Percentiles rank a stretch among this genome's conserved stretches.
Evolutionary conservation across 64 coral and sea anemone species (phyloP).

Genomic region (Dendrophyllia cribrosa): DNA sequence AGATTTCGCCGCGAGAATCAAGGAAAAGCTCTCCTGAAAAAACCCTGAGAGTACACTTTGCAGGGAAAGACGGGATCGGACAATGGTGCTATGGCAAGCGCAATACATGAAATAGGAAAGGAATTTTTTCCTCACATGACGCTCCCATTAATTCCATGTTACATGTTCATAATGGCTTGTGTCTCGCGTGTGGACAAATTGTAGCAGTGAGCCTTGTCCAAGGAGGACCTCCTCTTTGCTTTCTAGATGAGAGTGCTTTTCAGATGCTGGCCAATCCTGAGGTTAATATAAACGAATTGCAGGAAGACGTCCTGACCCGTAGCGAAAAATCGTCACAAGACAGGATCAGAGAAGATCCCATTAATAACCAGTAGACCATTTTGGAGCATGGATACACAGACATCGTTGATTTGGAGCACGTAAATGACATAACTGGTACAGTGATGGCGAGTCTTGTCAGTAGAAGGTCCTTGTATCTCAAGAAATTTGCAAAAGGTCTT

Average conservation of each 20-base stretch:
- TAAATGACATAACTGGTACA: slow-evolving; percentile 42
- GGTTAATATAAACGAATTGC: slow-evolving; percentile 28
- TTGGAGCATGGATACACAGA: slow-evolving; percentile 72
- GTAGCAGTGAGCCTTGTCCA: slow-evolving; percentile 68
- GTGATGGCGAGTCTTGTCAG: slow-evolving; percentile 54
- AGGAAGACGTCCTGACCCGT: slow-evolving; percentile 14
- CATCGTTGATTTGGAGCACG: slow-evolving; percentile 16
- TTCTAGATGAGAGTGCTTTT: slow-evolving; percentile 35
- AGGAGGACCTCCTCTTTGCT: slow-evolving; percentile 60
- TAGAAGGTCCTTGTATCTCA: slow-evolving; percentile 33
- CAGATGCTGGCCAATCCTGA: slow-evolving; percentile 49
- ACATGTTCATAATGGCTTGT: slow-evolving; percentile 45
- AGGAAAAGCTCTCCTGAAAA: no score
- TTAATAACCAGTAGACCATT: slow-evolving; percentile 18
- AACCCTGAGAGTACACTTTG: no score
- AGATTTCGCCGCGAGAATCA: no score
- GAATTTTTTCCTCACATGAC: slow-evolving; percentile 71
- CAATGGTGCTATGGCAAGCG: slow-evolving; percentile 76
- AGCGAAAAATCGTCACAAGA: neutral
- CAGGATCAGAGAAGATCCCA: slow-evolving; percentile 59
- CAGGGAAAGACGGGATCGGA: slow-evolving; percentile 85
- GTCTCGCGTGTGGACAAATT: slow-evolving; percentile 68
- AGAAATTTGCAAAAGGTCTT: slow-evolving; percentile 65
- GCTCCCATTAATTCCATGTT: slow-evolving; percentile 65
- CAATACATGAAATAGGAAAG: slow-evolving; percentile 72